Conservation (phyloP, 2,797 vertebrate species). For the Gymnoscopelus braueri region DNA sequence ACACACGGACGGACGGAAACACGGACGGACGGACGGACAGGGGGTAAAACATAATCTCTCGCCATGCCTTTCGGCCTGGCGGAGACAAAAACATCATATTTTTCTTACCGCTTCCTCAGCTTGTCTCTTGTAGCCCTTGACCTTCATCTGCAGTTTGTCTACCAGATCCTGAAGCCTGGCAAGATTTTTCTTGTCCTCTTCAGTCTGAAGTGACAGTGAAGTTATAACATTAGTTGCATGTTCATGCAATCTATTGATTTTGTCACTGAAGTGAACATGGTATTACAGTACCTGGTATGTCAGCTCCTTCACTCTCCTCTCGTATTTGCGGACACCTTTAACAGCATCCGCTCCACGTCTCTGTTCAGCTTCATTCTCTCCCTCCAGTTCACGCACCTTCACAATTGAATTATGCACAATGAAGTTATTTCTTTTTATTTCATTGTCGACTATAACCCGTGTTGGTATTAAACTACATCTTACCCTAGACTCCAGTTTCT, state of each 20-base stretch:
- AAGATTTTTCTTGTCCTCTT: slow-evolving; percentile 92
- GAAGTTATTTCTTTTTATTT: too few species aligned
- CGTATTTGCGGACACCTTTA: slow-evolving; percentile 88
- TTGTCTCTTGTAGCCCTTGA: slow-evolving; percentile 90
- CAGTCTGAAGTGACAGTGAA: slow-evolving; percentile 62
- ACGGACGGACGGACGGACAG: too few species aligned
- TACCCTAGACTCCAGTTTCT: too few species aligned
- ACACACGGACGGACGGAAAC: too few species aligned
- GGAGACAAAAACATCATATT: neutral
- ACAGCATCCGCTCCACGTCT: slow-evolving; percentile 83
- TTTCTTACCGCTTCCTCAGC: slow-evolving; percentile 86
- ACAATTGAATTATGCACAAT: neutral
- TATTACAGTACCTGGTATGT: slow-evolving; percentile 82
- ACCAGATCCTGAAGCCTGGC: slow-evolving; percentile 89
- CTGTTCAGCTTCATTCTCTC: slow-evolving; percentile 85
- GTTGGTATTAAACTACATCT: too few species aligned
- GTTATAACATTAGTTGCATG: neutral
- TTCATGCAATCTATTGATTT: too few species aligned
- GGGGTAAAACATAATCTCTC: too few species aligned
- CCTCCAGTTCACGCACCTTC: slow-evolving; percentile 87
- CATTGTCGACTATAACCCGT: too few species aligned
- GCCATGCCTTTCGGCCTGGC: too few species aligned
- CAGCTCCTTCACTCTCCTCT: slow-evolving; percentile 86
- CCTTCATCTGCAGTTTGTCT: slow-evolving; percentile 90
- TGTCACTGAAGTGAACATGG: too few species aligned